These are phyloP conservation scores for Procambarus clarkii DNA, from an alignment of 1,140 invertebrate species.

Conservation along the genomic window DNA sequence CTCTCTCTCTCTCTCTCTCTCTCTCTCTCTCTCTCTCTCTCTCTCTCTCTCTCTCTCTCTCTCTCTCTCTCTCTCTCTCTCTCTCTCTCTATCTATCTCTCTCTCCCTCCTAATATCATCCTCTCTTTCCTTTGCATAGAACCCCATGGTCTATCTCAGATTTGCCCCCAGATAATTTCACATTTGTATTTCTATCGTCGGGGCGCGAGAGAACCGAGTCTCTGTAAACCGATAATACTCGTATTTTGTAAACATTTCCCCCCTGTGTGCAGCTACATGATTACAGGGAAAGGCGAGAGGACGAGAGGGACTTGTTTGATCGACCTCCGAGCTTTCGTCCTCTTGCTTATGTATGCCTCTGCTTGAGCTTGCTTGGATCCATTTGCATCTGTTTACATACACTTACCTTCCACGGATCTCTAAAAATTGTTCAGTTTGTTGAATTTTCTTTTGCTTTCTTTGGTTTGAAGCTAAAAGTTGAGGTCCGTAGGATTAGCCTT, in stretches of 20 bases:
- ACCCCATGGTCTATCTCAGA: constrained; percentile 28
- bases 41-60: background rate
- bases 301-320: background rate
- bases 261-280: constrained; percentile 11
- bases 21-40: constrained; percentile 26
- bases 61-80: background rate
- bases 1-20: constrained; percentile 8
- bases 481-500: no score
- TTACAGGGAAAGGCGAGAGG: constrained; percentile 28
- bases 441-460: background rate
- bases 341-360: background rate
- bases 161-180: constrained; percentile 31
- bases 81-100: no score
- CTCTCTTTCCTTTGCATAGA: background rate
- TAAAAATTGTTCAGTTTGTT: background rate
- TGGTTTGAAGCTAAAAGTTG: background rate
- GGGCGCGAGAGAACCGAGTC: constrained; percentile 46
- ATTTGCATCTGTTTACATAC: background rate
- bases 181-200: constrained; percentile 57
- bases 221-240: constrained; percentile 41
- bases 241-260: constrained; percentile 57
- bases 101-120: background rate
- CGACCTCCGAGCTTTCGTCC: background rate
- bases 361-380: background rate
- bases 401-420: background rate